phyloP scores from a whole-genome alignment of 2,113 vertebrate genomes.

The Channa argus region DNA sequence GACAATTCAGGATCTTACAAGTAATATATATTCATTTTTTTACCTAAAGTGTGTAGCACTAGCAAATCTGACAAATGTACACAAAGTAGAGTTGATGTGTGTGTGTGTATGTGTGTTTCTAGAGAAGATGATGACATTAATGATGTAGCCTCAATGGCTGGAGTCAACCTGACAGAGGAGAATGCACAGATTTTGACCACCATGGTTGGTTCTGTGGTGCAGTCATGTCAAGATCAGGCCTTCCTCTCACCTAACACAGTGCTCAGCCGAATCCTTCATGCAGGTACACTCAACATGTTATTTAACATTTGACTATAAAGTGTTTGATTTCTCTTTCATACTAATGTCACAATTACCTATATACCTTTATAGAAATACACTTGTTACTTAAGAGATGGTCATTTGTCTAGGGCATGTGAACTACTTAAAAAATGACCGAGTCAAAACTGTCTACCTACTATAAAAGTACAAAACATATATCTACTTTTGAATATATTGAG shows the following conservation, averaged over 20 bases:
- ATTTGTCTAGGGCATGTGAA: no score
- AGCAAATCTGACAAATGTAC: no score
- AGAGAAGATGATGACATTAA: slow-evolving; percentile 97
- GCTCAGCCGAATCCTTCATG: slow-evolving; percentile 85
- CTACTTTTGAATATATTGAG: no score
- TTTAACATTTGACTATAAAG: background rate
- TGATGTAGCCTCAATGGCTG: slow-evolving; percentile 96
- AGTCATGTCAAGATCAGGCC: slow-evolving; percentile 90
- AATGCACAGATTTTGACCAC: slow-evolving; percentile 86
- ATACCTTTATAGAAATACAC: no score
- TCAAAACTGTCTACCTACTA: no score
- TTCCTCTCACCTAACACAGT: slow-evolving; percentile 85
- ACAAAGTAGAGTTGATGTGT: background rate
- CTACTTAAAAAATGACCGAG: no score
- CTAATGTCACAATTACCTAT: no score
- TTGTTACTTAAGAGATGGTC: no score
- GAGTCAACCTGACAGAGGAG: slow-evolving; percentile 92
- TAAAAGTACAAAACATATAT: no score
- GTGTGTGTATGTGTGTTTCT: slow-evolving; percentile 1
- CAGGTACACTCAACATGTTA: slow-evolving; percentile 68
- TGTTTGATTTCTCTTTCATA: background rate
- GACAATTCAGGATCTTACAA: slow-evolving; percentile 61
- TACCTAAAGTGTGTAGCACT: no score
- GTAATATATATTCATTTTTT: slow-evolving; percentile 32
- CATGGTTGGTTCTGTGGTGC: slow-evolving; percentile 86